A percentile compares a stretch with the other conserved stretches of the same genome.
phyloP scores from a whole-genome alignment of 2,797 vertebrate species.

The Acrossocheilus fasciatus region DNA sequence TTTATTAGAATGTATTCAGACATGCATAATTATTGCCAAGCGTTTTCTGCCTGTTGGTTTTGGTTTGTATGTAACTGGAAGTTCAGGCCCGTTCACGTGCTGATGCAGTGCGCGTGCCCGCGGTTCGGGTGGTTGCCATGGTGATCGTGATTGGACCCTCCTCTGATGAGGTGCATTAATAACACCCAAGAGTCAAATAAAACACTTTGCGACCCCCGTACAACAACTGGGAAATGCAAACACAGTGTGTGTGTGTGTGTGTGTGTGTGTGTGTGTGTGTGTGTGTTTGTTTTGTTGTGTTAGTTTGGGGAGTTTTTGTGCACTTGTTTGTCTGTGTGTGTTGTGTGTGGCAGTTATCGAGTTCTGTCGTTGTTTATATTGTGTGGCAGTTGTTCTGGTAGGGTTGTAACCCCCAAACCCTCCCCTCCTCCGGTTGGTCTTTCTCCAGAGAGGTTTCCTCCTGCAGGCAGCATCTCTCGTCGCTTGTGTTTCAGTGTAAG shows the following conservation, averaged over 20 bases:
- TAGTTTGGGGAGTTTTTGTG: not conserved
- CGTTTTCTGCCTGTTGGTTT: conserved; percentile 32
- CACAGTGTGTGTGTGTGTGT: not conserved
- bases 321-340: not conserved
- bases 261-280: not conserved
- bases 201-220: not conserved
- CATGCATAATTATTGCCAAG: not conserved
- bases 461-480: not conserved
- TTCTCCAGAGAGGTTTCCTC: not conserved
- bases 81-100: conserved; percentile 42
- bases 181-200: conserved; percentile 28
- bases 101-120: conserved; percentile 57
- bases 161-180: not conserved
- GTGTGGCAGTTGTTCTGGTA: not conserved
- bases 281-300: not conserved
- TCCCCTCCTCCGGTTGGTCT: too few relatives aligned
- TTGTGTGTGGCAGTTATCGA: not conserved
- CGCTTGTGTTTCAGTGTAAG: conserved; percentile 64
- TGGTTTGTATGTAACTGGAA: conserved; percentile 2
- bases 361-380: not conserved
- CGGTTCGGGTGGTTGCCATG: conserved; percentile 54
- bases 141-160: conserved; percentile 39
- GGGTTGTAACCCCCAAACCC: not conserved
- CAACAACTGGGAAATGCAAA: not conserved
- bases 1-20: not conserved